These are phyloP conservation scores for Drosophila meridionalis DNA, from an alignment of 2,888 invertebrate species.

Conservation along the genomic window DNA sequence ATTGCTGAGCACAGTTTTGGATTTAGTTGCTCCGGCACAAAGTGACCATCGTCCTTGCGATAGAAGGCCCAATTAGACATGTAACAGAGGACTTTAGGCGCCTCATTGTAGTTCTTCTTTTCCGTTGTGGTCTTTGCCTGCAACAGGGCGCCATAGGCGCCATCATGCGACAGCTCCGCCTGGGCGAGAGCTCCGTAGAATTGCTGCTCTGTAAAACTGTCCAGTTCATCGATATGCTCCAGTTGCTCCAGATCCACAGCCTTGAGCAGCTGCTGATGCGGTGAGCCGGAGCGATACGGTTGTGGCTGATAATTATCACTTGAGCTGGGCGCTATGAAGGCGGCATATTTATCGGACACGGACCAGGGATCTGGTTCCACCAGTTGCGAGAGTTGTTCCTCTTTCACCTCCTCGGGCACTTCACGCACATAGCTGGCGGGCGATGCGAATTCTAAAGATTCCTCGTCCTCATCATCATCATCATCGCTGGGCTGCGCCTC, in stretches of 20 bases:
- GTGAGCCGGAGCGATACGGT: conserved; percentile 83
- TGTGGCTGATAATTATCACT: conserved; percentile 73
- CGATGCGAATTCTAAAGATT: not conserved
- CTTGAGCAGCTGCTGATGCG: conserved; percentile 83
- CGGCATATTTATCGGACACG: conserved; percentile 80
- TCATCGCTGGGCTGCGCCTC: conserved; percentile 80
- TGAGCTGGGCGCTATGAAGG: conserved; percentile 72
- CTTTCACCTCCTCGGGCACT: conserved; percentile 28
- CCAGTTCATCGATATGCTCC: conserved; percentile 72
- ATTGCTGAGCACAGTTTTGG: conserved; percentile 93
- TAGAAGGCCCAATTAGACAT: conserved; percentile 96
- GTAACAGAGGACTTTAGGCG: conserved; percentile 91
- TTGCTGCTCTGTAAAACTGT: conserved; percentile 59
- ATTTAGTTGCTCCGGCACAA: conserved; percentile 94
- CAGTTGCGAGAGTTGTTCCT: conserved; percentile 41
- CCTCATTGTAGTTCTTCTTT: conserved; percentile 72
- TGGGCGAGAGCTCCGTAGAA: conserved; percentile 69
- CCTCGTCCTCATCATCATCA: conserved; percentile 53
- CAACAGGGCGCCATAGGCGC: conserved; percentile 78
- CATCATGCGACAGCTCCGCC: conserved; percentile 22
- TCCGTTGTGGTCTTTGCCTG: conserved; percentile 62
- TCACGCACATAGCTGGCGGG: conserved; percentile 44
- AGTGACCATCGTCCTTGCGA: conserved; percentile 92
- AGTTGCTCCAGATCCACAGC: conserved; percentile 67
- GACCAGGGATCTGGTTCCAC: conserved; percentile 68